Evolutionary conservation across 2,888 invertebrate genomes (phyloP).

Genomic region (Tetragonisca angustula): DNA sequence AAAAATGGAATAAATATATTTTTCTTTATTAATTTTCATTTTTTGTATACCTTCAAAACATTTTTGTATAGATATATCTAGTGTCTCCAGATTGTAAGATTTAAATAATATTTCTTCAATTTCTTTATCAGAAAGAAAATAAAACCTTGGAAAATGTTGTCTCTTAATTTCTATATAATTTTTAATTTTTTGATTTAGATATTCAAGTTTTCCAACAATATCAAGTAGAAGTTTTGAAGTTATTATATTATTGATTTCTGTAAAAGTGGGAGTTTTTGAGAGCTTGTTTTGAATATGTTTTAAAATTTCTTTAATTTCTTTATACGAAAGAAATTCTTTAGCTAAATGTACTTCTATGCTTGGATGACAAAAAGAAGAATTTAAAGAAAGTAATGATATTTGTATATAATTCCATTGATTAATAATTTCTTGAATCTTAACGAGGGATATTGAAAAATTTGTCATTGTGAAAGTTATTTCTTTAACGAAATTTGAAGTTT

Average conservation of each 20-base stretch:
- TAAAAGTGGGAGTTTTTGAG: slow-evolving; percentile 70
- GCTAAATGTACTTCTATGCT: slow-evolving; percentile 88
- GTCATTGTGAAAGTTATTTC: slow-evolving; percentile 83
- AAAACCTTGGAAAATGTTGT: slow-evolving; percentile 89
- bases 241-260: slow-evolving; percentile 70
- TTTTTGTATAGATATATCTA: slow-evolving; percentile 88
- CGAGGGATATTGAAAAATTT: slow-evolving; percentile 79
- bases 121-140: slow-evolving; percentile 91
- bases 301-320: slow-evolving; percentile 84
- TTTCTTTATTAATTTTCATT: slow-evolving; percentile 84
- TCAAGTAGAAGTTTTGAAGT: slow-evolving; percentile 80
- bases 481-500: slow-evolving; percentile 86
- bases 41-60: slow-evolving; percentile 89
- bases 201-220: slow-evolving; percentile 85
- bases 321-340: slow-evolving; percentile 87
- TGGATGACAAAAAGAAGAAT: slow-evolving; percentile 88
- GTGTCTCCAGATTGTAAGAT: slow-evolving; percentile 87
- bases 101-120: slow-evolving; percentile 90
- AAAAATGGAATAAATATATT: slow-evolving; percentile 87
- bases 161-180: slow-evolving; percentile 88
- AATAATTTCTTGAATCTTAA: slow-evolving; percentile 85
- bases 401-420: slow-evolving; percentile 89
- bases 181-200: slow-evolving; percentile 87
- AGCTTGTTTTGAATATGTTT: slow-evolving; percentile 80
- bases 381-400: slow-evolving; percentile 87